Evolutionary conservation across 1,140 invertebrate species (phyloP).

Genomic region (Zaprionus inermis): DNA sequence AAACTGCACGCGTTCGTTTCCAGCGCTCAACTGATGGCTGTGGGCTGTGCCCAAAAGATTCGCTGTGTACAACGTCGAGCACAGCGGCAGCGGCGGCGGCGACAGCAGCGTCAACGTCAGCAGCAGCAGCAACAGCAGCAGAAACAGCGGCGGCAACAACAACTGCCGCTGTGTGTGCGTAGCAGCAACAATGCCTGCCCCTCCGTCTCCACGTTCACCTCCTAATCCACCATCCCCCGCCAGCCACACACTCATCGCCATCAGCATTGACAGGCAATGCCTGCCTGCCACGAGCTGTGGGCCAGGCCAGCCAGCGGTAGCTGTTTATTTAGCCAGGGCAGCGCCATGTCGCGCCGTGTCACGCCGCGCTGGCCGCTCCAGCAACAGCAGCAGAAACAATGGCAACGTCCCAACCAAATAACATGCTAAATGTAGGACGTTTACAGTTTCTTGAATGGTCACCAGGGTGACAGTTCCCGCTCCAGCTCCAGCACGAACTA

Average conservation of each 20-base stretch:
- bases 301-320: constrained; percentile 34
- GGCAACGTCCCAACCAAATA: constrained; percentile 29
- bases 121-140: constrained; percentile 4
- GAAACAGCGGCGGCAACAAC: constrained; percentile 43
- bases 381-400: constrained; percentile 51
- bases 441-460: constrained; percentile 11
- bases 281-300: constrained; percentile 28
- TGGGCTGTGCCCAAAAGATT: constrained; percentile 46
- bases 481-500: constrained; percentile 14
- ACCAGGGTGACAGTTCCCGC: constrained; percentile 31
- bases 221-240: neutral
- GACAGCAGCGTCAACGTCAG: constrained; percentile 26
- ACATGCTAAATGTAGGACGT: constrained; percentile 48
- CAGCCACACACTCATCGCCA: constrained; percentile 19
- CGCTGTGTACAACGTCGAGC: constrained; percentile 43
- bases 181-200: neutral
- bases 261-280: constrained; percentile 36
- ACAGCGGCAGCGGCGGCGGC: constrained; percentile 14
- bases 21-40: constrained; percentile 71
- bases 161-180: constrained; percentile 14
- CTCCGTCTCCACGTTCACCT: neutral
- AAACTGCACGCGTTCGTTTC: constrained; percentile 74
- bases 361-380: constrained; percentile 17
- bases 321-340: constrained; percentile 38
- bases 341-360: constrained; percentile 6